Evolutionary conservation across 2,888 invertebrate species (phyloP).

Genomic region (Anticlea derivata): DNA sequence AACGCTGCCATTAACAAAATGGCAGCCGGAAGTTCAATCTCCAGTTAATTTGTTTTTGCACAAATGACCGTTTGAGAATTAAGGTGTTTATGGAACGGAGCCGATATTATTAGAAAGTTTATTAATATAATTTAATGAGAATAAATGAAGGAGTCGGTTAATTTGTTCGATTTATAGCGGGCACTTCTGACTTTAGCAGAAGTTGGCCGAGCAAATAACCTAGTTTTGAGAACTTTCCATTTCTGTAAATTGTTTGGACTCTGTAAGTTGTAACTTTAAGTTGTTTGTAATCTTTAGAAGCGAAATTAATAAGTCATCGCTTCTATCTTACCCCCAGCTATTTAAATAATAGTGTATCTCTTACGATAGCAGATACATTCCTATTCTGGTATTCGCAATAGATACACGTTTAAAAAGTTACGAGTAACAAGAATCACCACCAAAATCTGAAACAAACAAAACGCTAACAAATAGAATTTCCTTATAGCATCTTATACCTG

Average conservation of each 20-base stretch:
- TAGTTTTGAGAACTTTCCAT: slow-evolving; percentile 43
- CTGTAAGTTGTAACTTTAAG: slow-evolving; percentile 19
- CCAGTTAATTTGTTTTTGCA: slow-evolving; percentile 75
- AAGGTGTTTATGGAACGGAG: slow-evolving; percentile 75
- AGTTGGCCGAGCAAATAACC: slow-evolving; percentile 31
- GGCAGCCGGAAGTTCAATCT: slow-evolving; percentile 54
- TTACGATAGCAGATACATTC: too few species aligned
- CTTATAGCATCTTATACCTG: slow-evolving; percentile 15
- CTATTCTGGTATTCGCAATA: too few species aligned
- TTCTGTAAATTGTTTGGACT: slow-evolving; percentile 43
- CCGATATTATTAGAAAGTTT: slow-evolving; percentile 63
- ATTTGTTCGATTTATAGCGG: slow-evolving; percentile 60
- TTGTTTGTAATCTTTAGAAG: slow-evolving; percentile 18
- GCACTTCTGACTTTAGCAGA: slow-evolving; percentile 25
- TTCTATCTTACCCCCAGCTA: neutral
- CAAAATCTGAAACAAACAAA: too few species aligned
- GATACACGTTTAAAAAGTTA: too few species aligned
- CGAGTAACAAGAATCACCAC: too few species aligned
- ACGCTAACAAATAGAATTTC: neutral
- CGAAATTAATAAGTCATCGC: slow-evolving; percentile 19
- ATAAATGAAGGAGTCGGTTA: slow-evolving; percentile 61
- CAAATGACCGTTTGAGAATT: slow-evolving; percentile 75
- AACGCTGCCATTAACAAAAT: slow-evolving; percentile 65
- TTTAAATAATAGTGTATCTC: neutral
- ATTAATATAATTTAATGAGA: slow-evolving; percentile 62